phyloP scores from a whole-genome alignment of 2,888 invertebrate genomes.

The Tetranychus truncatus region DNA sequence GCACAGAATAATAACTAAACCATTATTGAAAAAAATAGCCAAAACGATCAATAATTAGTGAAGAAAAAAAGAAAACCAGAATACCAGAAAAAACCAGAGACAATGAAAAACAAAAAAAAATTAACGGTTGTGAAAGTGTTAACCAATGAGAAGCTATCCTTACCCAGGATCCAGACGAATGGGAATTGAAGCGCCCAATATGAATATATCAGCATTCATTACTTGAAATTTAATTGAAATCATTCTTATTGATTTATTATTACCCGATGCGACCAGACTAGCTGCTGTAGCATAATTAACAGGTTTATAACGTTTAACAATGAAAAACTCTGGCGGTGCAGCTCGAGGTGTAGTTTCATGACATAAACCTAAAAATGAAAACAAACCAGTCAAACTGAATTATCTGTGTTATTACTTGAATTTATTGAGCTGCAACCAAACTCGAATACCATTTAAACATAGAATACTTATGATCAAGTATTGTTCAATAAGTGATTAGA shows the following conservation, averaged over 20 bases:
- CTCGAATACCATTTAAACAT: no score
- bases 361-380: conserved; percentile 13
- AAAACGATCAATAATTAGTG: not conserved
- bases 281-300: conserved; percentile 25
- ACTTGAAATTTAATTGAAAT: conserved; percentile 27
- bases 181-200: conserved; percentile 27
- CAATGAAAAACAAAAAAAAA: not conserved
- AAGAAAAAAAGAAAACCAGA: not conserved
- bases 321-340: conserved; percentile 24
- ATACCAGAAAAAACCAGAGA: not conserved
- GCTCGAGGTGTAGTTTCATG: conserved; percentile 19
- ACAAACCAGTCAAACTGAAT: not conserved
- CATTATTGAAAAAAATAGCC: not conserved
- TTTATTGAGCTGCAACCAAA: no score
- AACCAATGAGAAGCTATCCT: not conserved
- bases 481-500: conserved; percentile 2
- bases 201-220: conserved; percentile 25
- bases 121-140: not conserved
- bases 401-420: no score
- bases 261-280: conserved; percentile 13
- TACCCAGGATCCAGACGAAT: conserved; percentile 26
- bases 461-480: no score
- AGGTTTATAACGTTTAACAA: conserved; percentile 26
- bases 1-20: conserved; percentile 26
- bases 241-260: conserved; percentile 23